Evolutionary conservation across 1,140 invertebrate genomes (phyloP).

Genomic region (Conus ventricosus): DNA sequence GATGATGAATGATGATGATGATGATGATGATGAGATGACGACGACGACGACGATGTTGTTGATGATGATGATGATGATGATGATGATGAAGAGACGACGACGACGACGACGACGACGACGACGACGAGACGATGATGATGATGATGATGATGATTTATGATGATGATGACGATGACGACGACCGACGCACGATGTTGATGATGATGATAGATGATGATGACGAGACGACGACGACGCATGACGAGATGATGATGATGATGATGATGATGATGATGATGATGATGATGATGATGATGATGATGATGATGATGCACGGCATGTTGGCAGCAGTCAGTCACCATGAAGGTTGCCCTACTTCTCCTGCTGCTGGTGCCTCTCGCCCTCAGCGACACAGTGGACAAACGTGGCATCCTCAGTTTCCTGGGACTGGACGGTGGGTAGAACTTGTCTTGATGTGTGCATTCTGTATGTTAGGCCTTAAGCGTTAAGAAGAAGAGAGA

Average conservation of each 20-base stretch:
- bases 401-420: too few relatives aligned
- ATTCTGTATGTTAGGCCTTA: too few relatives aligned
- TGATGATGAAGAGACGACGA: not conserved
- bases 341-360: not conserved
- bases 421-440: too few relatives aligned
- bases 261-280: slow-evolving; percentile 16
- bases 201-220: not conserved
- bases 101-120: too few relatives aligned
- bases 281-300: slow-evolving; percentile 16
- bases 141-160: not conserved
- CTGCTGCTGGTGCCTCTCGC: not conserved
- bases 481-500: too few relatives aligned
- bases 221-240: not conserved
- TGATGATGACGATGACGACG: not conserved
- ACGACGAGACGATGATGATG: not conserved
- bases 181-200: not conserved
- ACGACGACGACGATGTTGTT: not conserved
- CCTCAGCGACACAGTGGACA: too few relatives aligned
- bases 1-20: too few relatives aligned
- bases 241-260: slow-evolving; percentile 7
- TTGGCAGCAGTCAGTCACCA: not conserved
- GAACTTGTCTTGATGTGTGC: too few relatives aligned
- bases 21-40: not conserved
- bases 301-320: not conserved
- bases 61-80: not conserved